phyloP scores from a whole-genome alignment of 2,797 vertebrate species.

The Pteropus rufus region DNA sequence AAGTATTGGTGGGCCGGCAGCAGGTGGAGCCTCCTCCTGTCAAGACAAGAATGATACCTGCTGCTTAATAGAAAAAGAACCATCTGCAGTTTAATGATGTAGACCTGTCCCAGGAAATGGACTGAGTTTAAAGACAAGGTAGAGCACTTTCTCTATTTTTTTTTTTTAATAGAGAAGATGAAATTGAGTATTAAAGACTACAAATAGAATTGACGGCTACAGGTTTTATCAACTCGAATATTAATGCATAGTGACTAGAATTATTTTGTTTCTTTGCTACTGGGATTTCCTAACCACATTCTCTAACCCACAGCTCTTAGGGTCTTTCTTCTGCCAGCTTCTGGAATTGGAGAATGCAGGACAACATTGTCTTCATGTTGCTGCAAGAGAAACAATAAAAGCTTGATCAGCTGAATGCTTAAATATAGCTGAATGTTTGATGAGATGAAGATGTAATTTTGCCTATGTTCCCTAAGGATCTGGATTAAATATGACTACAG shows the following conservation, averaged over 20 bases:
- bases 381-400: conserved; percentile 88
- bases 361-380: conserved; percentile 83
- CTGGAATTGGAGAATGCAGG: conserved; percentile 76
- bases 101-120: conserved; percentile 77
- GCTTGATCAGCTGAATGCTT: conserved; percentile 90
- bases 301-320: conserved; percentile 20
- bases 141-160: neutral
- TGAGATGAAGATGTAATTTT: conserved; percentile 96
- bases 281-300: neutral
- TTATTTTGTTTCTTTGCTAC: neutral
- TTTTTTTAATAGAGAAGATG: neutral
- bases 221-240: conserved; percentile 12
- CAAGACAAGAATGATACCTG: conserved; percentile 83
- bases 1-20: conserved; percentile 80
- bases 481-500: conserved; percentile 94
- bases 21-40: conserved; percentile 83
- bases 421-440: conserved; percentile 94
- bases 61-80: conserved; percentile 82
- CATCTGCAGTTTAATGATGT: conserved; percentile 79
- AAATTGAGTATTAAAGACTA: conserved; percentile 32
- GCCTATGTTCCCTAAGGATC: conserved; percentile 89
- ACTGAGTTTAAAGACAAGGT: conserved; percentile 41
- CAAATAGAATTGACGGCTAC: conserved; percentile 40
- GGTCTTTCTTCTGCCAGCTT: conserved; percentile 76
- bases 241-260: neutral